Evolutionary conservation across 2,113 vertebrate genomes (phyloP).

Genomic region (Phainopepla nitens): DNA sequence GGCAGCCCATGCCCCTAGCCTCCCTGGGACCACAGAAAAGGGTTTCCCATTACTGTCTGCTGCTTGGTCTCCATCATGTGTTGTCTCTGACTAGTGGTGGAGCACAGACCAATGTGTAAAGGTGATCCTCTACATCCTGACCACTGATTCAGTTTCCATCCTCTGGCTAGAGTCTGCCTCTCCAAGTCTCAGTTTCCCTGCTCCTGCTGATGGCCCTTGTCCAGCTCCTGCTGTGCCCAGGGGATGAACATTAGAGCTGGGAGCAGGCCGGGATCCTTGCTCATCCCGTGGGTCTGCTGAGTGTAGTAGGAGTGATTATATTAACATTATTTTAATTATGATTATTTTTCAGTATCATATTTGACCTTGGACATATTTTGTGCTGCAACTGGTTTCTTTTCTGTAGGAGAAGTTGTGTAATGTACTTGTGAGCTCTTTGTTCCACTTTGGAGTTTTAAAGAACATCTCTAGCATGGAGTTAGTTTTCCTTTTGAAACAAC

Average conservation of each 20-base stretch:
- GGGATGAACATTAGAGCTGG: background rate
- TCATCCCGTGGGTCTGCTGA: background rate
- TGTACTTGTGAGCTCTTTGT: background rate
- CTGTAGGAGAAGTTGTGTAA: background rate
- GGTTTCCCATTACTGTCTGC: background rate
- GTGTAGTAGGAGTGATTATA: background rate
- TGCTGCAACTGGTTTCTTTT: background rate
- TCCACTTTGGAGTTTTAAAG: background rate
- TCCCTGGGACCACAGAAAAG: background rate
- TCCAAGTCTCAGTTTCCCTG: background rate
- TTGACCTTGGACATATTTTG: background rate
- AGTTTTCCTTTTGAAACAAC: background rate
- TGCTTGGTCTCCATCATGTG: background rate
- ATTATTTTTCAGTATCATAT: background rate
- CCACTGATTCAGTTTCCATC: background rate
- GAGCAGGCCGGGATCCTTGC: background rate
- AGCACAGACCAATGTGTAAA: background rate
- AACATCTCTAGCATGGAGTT: background rate
- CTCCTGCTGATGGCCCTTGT: background rate
- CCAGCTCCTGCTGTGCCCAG: background rate
- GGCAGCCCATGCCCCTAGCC: background rate
- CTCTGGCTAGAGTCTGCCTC: background rate
- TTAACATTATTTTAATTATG: background rate
- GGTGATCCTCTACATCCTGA: background rate
- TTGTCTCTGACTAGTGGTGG: background rate